Percentiles rank a stretch among this genome's conserved stretches.
Evolutionary conservation across 2,113 vertebrate species (phyloP).

Genomic region (Asarcornis scutulata): DNA sequence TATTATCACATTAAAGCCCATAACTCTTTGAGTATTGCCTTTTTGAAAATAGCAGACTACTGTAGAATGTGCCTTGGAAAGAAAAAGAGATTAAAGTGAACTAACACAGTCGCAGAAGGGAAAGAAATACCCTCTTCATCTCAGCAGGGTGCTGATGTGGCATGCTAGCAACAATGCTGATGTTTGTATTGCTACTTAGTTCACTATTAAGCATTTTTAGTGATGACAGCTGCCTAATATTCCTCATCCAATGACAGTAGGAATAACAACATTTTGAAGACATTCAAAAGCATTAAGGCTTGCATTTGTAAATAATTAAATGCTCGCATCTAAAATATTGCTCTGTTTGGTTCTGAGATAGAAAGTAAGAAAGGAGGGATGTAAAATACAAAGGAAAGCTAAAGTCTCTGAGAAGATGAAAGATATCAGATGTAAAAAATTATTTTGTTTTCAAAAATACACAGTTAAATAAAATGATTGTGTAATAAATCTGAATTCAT

Average conservation of each 20-base stretch:
- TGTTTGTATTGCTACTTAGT: background rate
- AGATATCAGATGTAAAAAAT: background rate
- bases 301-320: background rate
- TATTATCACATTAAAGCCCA: background rate
- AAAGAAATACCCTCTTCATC: background rate
- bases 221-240: conserved; percentile 12
- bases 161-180: background rate
- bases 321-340: background rate
- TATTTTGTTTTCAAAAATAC: background rate
- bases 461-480: background rate
- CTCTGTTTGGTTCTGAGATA: background rate
- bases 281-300: background rate
- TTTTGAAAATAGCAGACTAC: background rate
- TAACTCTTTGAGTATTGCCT: background rate
- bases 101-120: background rate
- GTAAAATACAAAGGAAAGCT: background rate
- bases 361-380: background rate
- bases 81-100: conserved; percentile 26
- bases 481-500: background rate
- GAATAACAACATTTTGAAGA: background rate
- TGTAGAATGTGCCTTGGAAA: background rate
- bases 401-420: background rate
- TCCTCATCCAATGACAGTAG: background rate
- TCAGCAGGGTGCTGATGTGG: conserved; percentile 34
- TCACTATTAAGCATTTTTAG: conserved; percentile 5